A percentile compares a stretch with the other conserved stretches of the same genome.
Conservation (phyloP, 1,140 invertebrate species). For the Neelides sp. region DNA sequence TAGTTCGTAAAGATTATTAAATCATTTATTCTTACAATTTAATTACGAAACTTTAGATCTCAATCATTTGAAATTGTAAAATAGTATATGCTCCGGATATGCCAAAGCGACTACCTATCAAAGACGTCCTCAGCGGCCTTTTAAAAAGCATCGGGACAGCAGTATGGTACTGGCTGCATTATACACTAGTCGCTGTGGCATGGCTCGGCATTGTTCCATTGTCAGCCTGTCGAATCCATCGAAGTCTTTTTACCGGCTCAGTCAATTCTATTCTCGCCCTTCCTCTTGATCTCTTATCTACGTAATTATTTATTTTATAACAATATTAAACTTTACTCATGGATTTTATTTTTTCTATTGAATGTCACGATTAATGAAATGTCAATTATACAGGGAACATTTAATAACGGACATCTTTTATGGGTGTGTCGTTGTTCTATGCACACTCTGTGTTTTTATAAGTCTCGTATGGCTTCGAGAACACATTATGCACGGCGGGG, state of each 20-base stretch:
- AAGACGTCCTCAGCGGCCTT: conserved; percentile 76
- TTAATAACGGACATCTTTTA: conserved; percentile 85
- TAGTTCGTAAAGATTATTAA: conserved; percentile 42
- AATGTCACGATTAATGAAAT: no score
- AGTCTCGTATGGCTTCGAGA: conserved; percentile 93
- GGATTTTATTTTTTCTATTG: no score
- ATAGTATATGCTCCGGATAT: conserved; percentile 93
- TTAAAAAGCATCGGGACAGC: conserved; percentile 78
- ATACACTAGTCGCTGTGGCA: conserved; percentile 86
- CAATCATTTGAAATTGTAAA: neutral
- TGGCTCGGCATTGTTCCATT: conserved; percentile 96
- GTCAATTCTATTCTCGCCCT: conserved; percentile 63
- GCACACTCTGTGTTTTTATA: conserved; percentile 92
- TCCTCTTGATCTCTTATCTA: conserved; percentile 81
- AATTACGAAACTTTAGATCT: neutral
- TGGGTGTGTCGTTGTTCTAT: conserved; percentile 91
- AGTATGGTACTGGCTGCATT: conserved; percentile 91
- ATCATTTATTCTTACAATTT: conserved; percentile 5
- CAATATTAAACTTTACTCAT: neutral
- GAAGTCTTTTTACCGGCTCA: conserved; percentile 79
- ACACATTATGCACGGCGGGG: conserved; percentile 93
- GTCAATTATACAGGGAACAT: conserved; percentile 53
- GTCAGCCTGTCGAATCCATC: conserved; percentile 90
- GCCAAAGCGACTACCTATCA: conserved; percentile 85
- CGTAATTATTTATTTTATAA: conserved; percentile 38